Evolutionary conservation across 2,113 vertebrate species (phyloP).

Genomic region (Cervus canadensis): DNA sequence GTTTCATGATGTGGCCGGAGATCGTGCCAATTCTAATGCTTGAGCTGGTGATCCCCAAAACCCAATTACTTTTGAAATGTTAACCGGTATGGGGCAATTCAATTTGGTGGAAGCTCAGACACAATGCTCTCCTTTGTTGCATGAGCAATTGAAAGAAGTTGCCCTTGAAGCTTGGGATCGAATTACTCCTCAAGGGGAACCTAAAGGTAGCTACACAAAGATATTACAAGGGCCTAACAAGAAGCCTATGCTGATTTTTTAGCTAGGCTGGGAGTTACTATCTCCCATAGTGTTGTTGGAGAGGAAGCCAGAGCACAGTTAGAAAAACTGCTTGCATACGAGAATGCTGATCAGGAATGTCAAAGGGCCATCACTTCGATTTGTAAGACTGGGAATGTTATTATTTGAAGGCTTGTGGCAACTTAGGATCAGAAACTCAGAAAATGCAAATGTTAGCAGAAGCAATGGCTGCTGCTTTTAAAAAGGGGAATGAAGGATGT

Average conservation of each 20-base stretch:
- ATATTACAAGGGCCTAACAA: neutral
- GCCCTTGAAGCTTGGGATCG: neutral
- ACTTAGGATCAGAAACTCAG: neutral
- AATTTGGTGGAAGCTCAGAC: neutral
- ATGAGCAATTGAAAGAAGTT: neutral
- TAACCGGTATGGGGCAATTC: accelerated
- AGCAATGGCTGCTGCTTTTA: neutral
- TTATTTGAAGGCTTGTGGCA: neutral
- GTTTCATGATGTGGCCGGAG: neutral
- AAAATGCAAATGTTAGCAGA: neutral
- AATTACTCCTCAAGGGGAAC: neutral
- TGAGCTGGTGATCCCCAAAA: neutral
- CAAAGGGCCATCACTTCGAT: neutral
- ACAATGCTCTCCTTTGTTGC: neutral
- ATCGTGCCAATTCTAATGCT: neutral
- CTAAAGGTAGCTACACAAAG: neutral
- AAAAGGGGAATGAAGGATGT: neutral
- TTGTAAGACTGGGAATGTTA: accelerated
- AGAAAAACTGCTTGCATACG: neutral
- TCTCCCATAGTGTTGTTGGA: neutral
- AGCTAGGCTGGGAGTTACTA: neutral
- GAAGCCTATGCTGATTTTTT: neutral
- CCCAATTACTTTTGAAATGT: neutral
- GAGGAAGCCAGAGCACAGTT: neutral
- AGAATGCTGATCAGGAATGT: neutral